Percentiles rank a stretch among this genome's conserved stretches.
phyloP scores from a whole-genome alignment of 2,113 vertebrate genomes.

The Setophaga petechia region DNA sequence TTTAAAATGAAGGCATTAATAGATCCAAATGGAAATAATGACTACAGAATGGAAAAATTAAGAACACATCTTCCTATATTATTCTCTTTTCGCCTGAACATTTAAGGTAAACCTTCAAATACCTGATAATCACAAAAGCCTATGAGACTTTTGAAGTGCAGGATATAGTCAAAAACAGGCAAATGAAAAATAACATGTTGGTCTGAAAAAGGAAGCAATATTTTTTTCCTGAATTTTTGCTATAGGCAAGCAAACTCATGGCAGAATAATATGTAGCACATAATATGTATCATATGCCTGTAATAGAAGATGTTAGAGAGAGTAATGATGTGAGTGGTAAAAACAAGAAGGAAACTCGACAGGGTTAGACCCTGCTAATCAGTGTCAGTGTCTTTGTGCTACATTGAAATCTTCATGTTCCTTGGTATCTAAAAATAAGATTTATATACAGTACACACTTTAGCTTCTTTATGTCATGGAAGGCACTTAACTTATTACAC shows the following conservation, averaged over 20 bases:
- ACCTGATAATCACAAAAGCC: not conserved
- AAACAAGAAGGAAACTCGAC: not conserved
- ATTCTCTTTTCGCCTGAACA: not conserved
- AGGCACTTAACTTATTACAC: not conserved
- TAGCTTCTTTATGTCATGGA: not conserved
- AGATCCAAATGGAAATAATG: not conserved
- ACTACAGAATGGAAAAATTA: not conserved
- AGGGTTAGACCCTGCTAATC: not conserved
- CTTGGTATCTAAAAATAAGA: not conserved
- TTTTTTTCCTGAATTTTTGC: not conserved
- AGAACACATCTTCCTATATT: not conserved
- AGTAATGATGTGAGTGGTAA: not conserved
- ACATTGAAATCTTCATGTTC: not conserved
- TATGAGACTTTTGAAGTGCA: not conserved
- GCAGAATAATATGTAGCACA: rapidly evolving
- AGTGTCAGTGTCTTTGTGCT: not conserved
- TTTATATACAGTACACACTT: not conserved
- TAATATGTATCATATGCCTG: not conserved
- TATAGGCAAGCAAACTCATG: not conserved
- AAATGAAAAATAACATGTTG: not conserved
- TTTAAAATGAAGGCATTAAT: not conserved
- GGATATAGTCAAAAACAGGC: not conserved
- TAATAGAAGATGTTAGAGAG: not conserved
- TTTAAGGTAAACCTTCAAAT: not conserved
- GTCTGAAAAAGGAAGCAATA: not conserved